Evolutionary conservation across 1,140 invertebrate genomes (phyloP).

Genomic region (Leptinotarsa defecta): DNA sequence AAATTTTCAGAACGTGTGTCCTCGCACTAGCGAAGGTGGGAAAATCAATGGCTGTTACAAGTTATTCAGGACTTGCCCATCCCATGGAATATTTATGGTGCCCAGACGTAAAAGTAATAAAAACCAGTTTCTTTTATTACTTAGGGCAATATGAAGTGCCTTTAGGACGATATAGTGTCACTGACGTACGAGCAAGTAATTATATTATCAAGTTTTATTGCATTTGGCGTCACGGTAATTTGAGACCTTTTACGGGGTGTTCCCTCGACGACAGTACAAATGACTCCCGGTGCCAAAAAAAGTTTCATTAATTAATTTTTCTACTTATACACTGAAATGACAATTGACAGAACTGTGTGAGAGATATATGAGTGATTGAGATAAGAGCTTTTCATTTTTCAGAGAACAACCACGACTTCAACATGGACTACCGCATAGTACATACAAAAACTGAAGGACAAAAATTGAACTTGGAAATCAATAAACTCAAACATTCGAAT

Average conservation of each 20-base stretch:
- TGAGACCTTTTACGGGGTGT: background rate
- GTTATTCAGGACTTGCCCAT: background rate
- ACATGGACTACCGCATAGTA: no score
- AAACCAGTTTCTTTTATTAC: conserved; percentile 6
- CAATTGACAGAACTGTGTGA: no score
- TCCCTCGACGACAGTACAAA: background rate
- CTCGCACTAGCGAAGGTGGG: background rate
- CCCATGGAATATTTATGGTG: background rate
- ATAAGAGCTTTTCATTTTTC: no score
- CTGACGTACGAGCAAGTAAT: background rate
- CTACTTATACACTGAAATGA: no score
- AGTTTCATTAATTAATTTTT: no score
- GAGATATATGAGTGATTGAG: no score
- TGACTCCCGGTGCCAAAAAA: no score
- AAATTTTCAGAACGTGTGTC: no score
- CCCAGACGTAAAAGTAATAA: conserved; percentile 8
- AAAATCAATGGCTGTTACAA: background rate
- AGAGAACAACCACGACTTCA: no score
- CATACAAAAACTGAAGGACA: no score
- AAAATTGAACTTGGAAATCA: no score
- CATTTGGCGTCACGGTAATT: background rate
- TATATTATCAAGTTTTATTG: conserved; percentile 9
- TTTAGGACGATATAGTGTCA: conserved; percentile 2
- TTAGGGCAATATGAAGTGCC: conserved; percentile 2
- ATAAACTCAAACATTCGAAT: no score